These are phyloP conservation scores for Adineta ricciae DNA, from an alignment of 2,888 invertebrate species.

Conservation along the genomic window DNA sequence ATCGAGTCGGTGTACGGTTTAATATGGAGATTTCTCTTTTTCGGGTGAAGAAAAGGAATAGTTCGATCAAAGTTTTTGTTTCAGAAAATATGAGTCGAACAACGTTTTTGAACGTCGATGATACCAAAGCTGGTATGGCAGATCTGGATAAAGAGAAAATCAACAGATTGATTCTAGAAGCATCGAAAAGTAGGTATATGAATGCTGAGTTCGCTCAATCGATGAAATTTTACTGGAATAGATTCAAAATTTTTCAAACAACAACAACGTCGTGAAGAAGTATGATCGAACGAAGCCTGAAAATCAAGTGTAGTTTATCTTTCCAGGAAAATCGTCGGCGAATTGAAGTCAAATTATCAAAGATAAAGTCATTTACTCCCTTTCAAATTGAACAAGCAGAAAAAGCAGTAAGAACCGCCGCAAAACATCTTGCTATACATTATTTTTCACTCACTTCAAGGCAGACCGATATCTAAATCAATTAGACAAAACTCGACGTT, in stretches of 20 bases:
- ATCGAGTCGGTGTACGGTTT: no score
- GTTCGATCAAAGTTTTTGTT: background rate
- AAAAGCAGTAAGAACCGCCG: constrained; percentile 16
- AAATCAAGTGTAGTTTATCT: constrained; percentile 42
- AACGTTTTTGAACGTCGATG: constrained; percentile 37
- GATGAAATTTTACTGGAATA: no score
- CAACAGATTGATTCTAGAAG: constrained; percentile 47
- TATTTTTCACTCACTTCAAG: constrained; percentile 40
- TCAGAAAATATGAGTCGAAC: background rate
- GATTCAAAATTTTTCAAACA: constrained; percentile 55
- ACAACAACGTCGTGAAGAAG: constrained; percentile 51
- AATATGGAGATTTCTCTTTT: no score
- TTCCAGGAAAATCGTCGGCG: constrained; percentile 3
- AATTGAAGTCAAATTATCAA: background rate
- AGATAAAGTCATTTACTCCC: background rate
- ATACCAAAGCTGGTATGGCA: constrained; percentile 52
- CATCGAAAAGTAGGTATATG: constrained; percentile 47
- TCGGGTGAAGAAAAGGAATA: no score
- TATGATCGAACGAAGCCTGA: constrained; percentile 43
- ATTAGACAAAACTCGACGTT: constrained; percentile 50
- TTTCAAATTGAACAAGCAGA: constrained; percentile 23
- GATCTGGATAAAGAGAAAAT: constrained; percentile 50
- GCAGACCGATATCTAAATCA: constrained; percentile 48
- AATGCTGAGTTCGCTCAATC: no score
- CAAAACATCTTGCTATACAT: background rate